phyloP scores from a whole-genome alignment of 2,888 invertebrate species.

The Luperina testacea region DNA sequence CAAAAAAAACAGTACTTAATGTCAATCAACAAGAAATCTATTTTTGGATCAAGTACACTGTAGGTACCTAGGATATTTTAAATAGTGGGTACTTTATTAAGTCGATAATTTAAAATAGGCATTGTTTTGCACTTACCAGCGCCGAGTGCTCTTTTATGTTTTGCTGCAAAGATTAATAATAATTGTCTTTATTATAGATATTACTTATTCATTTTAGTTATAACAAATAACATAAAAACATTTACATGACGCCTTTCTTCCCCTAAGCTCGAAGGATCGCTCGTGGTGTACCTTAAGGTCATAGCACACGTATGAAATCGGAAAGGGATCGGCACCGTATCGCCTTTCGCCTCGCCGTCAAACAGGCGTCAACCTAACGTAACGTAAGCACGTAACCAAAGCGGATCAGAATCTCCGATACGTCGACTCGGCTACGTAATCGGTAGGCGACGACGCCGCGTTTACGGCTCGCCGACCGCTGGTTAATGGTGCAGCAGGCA shows the following conservation, averaged over 20 bases:
- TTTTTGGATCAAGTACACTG: background rate
- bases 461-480: too few species aligned
- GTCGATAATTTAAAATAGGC: background rate
- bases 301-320: too few species aligned
- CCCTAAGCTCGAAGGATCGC: background rate
- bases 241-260: background rate
- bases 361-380: too few species aligned
- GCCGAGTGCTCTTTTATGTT: constrained; percentile 36
- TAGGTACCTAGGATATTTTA: background rate
- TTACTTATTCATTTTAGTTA: background rate
- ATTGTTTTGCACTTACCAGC: constrained; percentile 36
- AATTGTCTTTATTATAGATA: background rate
- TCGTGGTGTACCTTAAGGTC: background rate
- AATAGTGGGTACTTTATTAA: background rate
- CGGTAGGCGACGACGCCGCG: too few species aligned
- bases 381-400: too few species aligned
- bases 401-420: too few species aligned
- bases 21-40: background rate
- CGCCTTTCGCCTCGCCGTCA: too few species aligned
- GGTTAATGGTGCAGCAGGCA: too few species aligned
- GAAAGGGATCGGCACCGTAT: too few species aligned
- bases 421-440: too few species aligned
- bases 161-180: constrained; percentile 21
- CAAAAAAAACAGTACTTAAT: too few species aligned
- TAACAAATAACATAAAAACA: background rate